phyloP scores from a whole-genome alignment of 2,113 vertebrate species.

The Mystacornis crossleyi region DNA sequence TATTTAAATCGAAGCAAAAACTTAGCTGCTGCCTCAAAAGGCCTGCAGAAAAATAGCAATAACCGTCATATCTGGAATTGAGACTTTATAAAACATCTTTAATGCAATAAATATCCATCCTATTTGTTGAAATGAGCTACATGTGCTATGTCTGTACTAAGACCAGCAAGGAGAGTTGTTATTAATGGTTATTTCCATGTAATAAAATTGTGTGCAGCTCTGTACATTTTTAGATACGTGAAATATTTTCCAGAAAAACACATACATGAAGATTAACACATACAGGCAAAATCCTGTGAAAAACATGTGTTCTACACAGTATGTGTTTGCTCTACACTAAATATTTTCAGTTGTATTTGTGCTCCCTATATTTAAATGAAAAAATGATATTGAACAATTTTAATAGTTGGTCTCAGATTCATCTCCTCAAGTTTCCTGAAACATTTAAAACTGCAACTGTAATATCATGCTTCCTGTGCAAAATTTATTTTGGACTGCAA shows the following conservation, averaged over 20 bases:
- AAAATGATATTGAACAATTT: background rate
- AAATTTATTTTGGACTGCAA: background rate
- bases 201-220: background rate
- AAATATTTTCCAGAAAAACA: background rate
- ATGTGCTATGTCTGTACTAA: background rate
- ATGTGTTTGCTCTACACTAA: background rate
- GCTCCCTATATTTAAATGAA: background rate
- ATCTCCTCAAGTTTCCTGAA: background rate
- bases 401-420: background rate
- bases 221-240: background rate
- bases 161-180: background rate
- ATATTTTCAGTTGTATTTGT: background rate
- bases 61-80: background rate
- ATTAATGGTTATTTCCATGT: background rate
- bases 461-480: background rate
- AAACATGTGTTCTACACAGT: background rate
- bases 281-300: background rate
- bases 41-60: background rate
- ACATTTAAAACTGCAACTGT: background rate
- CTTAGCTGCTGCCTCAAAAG: background rate
- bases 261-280: background rate
- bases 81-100: background rate
- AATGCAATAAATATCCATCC: background rate
- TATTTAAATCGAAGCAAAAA: slow-evolving; percentile 27
- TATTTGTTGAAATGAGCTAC: background rate